Conservation (phyloP, 2,113 vertebrate species). For the Hemichromis elongatus region DNA sequence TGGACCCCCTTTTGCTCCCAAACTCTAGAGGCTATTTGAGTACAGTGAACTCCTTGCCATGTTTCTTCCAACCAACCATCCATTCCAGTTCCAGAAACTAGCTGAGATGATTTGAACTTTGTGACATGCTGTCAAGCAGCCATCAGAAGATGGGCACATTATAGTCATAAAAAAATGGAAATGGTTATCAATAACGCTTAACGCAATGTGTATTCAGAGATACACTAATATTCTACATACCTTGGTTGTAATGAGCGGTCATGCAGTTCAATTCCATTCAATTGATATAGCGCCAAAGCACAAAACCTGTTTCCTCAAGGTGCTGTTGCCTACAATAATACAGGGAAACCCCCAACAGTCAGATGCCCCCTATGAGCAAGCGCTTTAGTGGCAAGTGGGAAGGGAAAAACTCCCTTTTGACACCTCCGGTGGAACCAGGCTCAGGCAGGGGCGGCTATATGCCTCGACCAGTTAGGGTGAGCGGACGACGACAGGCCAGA, state of each 20-base stretch:
- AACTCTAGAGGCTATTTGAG: background rate
- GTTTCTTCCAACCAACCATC: background rate
- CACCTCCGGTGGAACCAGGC: background rate
- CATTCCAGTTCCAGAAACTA: too few species aligned
- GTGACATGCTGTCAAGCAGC: background rate
- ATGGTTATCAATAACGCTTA: background rate
- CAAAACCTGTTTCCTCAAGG: background rate
- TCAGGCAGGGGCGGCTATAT: background rate
- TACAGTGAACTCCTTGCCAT: background rate
- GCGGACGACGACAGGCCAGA: background rate
- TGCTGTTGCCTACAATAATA: background rate
- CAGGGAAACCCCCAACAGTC: background rate
- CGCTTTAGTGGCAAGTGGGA: background rate
- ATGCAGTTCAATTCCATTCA: background rate
- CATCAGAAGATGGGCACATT: background rate
- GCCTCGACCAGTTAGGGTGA: background rate
- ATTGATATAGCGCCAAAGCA: background rate
- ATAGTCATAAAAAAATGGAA: background rate
- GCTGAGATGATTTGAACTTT: background rate
- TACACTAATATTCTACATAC: background rate
- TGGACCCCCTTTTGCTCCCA: background rate
- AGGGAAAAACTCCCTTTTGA: background rate
- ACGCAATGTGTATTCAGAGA: background rate
- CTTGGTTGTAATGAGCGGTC: background rate
- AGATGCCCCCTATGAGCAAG: background rate